Base-by-base conservation (phyloP, 37 sponge, comb jelly and placozoan species). In the Aphrocallistes beatrix region DNA sequence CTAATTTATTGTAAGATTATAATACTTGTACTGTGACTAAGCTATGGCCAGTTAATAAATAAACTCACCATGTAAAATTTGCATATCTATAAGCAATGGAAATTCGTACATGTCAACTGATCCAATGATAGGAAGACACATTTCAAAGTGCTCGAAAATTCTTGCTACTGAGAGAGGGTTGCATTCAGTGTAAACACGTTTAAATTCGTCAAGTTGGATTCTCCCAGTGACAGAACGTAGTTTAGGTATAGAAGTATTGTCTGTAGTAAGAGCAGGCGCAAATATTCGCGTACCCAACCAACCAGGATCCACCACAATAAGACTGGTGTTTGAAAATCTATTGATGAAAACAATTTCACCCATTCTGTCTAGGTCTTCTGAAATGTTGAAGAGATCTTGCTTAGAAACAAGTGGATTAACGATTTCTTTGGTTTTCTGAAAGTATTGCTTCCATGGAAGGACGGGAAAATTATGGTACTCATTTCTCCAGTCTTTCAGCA, bases 71-170 rank as follows among this genome's bases (percentile, higher is more conserved):
- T 84, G 89, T 36, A 95, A 86, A 0, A 82, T 87, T 49, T 95
- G 86, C 88, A 89, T 87, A 37, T 89, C 88, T 23, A 95, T 88
- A n/a, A 95, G 89, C 37, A 84, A 83, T 0, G 95, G 95, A 81
- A 95, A 95, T 37, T 89, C 87, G 81, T 88, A 95, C 38, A 36
- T 82, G 0, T 60, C 39, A 17, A 51, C 36, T 0, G 10, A 37
- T n/a, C 81, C 82, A 36, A 88, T 86, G 0, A 69, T 50, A 0
- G 90, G 89, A 1, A 37, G 37, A 69, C 95, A 95, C 37, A 95
- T 90, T 39, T 95, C 91, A 88, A 95, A 95, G 81, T 95, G 91
- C 47, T 95, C 88, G 25, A 95, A 85, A 16, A 95, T 88, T 32
- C 86, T 87, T 9, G 86, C 84, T 45, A 95, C 81, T 1, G 95